Percentiles rank a stretch among this genome's conserved stretches.
These are phyloP conservation scores for Steatornis caripensis DNA, from an alignment of 2,113 vertebrate species.

Conservation along the genomic window DNA sequence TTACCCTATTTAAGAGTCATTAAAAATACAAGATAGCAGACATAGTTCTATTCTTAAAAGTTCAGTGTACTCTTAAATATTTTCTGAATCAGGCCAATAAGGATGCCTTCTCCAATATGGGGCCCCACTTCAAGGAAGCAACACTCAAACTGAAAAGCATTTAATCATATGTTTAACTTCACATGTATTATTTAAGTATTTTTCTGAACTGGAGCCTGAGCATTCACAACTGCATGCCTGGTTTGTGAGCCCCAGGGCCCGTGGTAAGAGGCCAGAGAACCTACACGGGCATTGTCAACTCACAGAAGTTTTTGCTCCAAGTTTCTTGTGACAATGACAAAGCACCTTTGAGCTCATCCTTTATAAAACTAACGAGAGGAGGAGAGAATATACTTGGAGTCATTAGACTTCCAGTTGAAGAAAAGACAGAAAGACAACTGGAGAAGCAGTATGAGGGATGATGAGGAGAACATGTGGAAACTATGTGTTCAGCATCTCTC, in stretches of 20 bases:
- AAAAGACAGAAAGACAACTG: not conserved
- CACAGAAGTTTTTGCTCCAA: not conserved
- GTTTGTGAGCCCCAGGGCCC: not conserved
- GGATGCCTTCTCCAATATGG: not conserved
- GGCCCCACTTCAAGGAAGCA: not conserved
- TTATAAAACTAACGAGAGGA: not conserved
- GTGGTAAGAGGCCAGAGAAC: not conserved
- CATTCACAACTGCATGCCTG: not conserved
- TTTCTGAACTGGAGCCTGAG: not conserved
- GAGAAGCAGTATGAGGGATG: not conserved
- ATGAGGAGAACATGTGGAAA: slow-evolving; percentile 34
- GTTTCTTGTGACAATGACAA: not conserved
- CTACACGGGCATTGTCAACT: not conserved
- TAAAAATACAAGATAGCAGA: not conserved
- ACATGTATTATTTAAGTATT: not conserved
- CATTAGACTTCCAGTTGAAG: not conserved
- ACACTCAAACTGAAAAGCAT: not conserved
- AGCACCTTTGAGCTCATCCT: not conserved
- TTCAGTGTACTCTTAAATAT: not conserved
- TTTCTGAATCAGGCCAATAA: not conserved
- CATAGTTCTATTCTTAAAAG: not conserved
- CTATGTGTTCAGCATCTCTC: not conserved
- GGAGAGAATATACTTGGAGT: not conserved
- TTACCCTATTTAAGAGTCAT: not conserved
- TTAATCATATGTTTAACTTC: not conserved